Conservation (phyloP, 2,113 vertebrate genomes). For the Archilochus colubris region DNA sequence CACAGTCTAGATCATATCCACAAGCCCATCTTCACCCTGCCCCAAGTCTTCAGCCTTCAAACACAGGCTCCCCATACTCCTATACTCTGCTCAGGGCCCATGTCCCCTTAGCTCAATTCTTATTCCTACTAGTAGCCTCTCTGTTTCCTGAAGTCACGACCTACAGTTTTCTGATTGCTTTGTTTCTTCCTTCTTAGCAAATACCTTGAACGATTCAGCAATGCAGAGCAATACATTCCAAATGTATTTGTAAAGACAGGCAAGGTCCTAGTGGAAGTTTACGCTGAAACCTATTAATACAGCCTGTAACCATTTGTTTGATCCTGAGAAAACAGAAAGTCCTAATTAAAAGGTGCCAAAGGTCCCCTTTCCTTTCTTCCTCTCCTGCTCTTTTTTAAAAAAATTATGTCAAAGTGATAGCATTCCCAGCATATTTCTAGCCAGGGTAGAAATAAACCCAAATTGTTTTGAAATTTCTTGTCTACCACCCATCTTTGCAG, state of each 20-base stretch:
- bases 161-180: not conserved
- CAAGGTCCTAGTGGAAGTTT: not conserved
- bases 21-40: not conserved
- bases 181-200: not conserved
- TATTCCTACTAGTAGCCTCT: not conserved
- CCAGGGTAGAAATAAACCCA: not conserved
- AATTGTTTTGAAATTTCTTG: not conserved
- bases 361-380: not conserved
- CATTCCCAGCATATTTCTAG: not conserved
- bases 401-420: not conserved
- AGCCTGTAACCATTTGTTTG: not conserved
- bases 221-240: not conserved
- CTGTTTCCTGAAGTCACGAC: not conserved
- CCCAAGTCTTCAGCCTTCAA: not conserved
- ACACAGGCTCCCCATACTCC: rapidly evolving
- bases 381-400: no score
- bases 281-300: not conserved
- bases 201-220: not conserved
- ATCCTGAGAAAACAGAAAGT: not conserved
- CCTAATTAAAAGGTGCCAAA: not conserved
- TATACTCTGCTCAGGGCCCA: not conserved
- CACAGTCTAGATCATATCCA: not conserved
- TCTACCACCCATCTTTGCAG: not conserved
- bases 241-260: not conserved
- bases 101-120: not conserved